Base-by-base conservation (phyloP, 2,113 vertebrate genomes). In the Pomatorhinus ruficollis region DNA sequence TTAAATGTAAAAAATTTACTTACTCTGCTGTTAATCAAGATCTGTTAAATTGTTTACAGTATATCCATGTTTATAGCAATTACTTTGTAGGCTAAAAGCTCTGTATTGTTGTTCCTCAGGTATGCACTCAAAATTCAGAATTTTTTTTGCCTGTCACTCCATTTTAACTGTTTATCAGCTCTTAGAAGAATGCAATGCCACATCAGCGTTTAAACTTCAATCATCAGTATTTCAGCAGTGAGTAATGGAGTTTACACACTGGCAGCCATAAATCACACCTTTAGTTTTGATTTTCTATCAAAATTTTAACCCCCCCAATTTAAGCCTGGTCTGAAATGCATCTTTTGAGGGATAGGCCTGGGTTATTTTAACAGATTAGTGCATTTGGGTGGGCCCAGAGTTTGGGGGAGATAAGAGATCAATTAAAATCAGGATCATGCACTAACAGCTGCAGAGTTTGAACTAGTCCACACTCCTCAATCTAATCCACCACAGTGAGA, bases 21-120 rank as follows among this genome's bases (percentile, higher is more conserved):
- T 77, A 76, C 63, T 85, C 57, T 92, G 44, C 39, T 57, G 44
- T 81, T 93, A 95, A 95, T 87, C 66, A 94, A 78, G 53, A 40
- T 54, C 70, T 75, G 40, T 47, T 93, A 75, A 86, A 87, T 23
- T 72, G 57, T 61, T 92, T 87, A 76, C 78, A 74, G 35, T 50
- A 71, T 65, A 93, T 66, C 45, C 42, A 76, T 79, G 33, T 79
- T 88, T 66, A 80, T 28, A 76, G 63, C 15, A 89, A 93, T 60
- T 92, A 80, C 16, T 85, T 61, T 59, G 47, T 45, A 85, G 87
- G 35, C 49, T 79, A 78, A 66, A 82, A 92, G 44, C 37, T 81
- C 24, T 35, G 16, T 20, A 83, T 24, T 92, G 45, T n/a, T 83
- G n/a, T 35, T 88, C 17, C 45, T 82, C 59, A 94, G 28, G 8